phyloP scores from a whole-genome alignment of 2,888 invertebrate genomes.

The Lacanobia oleracea region DNA sequence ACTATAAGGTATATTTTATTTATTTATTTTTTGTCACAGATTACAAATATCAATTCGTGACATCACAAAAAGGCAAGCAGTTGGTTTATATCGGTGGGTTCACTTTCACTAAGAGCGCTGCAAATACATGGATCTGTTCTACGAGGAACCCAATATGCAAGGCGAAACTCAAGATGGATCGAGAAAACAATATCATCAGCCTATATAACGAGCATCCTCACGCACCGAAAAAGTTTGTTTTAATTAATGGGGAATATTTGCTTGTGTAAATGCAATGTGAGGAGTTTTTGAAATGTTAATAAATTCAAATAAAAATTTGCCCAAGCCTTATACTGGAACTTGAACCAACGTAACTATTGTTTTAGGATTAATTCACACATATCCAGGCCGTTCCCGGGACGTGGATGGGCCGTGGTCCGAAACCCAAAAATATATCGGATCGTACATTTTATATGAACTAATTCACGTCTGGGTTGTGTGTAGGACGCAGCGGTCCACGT shows the following conservation, averaged over 20 bases:
- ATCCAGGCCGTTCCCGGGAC: no score
- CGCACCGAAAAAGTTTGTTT: conserved; percentile 13
- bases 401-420: no score
- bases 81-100: conserved; percentile 69
- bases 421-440: no score
- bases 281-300: no score
- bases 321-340: no score
- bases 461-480: no score
- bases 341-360: no score
- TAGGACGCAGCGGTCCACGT: no score
- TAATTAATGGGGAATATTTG: not conserved
- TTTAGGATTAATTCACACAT: no score
- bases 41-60: conserved; percentile 34
- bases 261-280: not conserved
- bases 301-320: no score
- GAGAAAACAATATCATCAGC: conserved; percentile 4
- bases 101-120: conserved; percentile 61
- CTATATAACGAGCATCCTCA: conserved; percentile 49
- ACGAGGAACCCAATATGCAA: conserved; percentile 56
- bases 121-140: conserved; percentile 58
- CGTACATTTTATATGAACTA: no score
- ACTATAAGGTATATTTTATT: not conserved
- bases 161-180: conserved; percentile 35
- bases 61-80: conserved; percentile 48
- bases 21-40: conserved; percentile 1